These are phyloP conservation scores for Tachuris rubrigastra DNA, from an alignment of 2,113 vertebrate species.

Conservation along the genomic window DNA sequence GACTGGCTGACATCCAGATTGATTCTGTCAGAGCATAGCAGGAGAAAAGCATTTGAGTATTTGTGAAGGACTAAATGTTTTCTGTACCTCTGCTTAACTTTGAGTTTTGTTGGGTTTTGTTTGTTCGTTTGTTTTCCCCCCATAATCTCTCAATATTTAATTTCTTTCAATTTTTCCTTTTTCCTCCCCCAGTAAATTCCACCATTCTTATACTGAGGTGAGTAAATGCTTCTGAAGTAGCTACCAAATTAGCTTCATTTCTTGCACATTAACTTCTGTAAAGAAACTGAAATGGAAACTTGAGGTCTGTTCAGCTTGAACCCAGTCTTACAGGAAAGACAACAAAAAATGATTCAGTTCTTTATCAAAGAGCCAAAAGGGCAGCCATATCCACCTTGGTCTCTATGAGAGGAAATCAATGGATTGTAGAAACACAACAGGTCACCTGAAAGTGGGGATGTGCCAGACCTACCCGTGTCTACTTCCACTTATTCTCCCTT, in stretches of 20 bases:
- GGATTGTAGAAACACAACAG: not conserved
- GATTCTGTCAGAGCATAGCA: not conserved
- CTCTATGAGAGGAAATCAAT: not conserved
- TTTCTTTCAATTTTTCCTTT: not conserved
- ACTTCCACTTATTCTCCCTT: not conserved
- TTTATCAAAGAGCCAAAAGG: not conserved
- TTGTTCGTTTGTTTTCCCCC: not conserved
- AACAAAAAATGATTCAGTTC: not conserved
- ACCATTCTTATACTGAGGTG: not conserved
- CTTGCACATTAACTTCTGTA: not conserved
- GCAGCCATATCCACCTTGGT: not conserved
- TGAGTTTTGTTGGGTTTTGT: not conserved
- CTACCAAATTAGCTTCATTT: not conserved
- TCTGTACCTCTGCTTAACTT: not conserved
- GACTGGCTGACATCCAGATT: not conserved
- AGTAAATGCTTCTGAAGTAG: not conserved
- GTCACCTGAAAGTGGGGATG: not conserved
- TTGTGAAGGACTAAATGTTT: not conserved
- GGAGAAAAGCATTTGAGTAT: not conserved
- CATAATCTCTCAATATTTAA: not conserved
- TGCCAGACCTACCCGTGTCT: not conserved
- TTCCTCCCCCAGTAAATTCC: not conserved
- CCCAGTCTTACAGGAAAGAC: not conserved
- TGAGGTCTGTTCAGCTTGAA: not conserved
- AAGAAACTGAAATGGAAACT: not conserved